Percentiles rank a stretch among this genome's conserved stretches.
These are phyloP conservation scores for Eupsilia transversa DNA, from an alignment of 2,888 invertebrate genomes.

Conservation along the genomic window DNA sequence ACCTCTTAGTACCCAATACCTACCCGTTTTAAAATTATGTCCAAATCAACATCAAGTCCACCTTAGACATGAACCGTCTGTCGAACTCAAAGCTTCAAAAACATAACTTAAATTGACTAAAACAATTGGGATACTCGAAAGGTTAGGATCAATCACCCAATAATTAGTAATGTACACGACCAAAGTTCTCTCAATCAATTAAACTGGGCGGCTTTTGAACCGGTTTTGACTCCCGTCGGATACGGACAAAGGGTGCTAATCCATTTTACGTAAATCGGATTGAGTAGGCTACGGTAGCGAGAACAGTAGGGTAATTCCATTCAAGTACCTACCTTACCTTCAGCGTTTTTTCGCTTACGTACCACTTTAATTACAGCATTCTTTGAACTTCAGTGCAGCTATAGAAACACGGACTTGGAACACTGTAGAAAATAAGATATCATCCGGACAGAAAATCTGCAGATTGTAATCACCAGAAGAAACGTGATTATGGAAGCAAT, in stretches of 20 bases:
- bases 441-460: not conserved
- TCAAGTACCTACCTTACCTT: not conserved
- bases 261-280: slow-evolving; percentile 48
- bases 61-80: not conserved
- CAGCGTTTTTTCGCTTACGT: not conserved
- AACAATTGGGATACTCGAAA: not conserved
- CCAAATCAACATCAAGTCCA: not conserved
- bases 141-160: slow-evolving; percentile 21
- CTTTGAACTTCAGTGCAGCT: too few species aligned
- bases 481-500: not conserved
- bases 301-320: slow-evolving; percentile 3
- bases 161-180: slow-evolving; percentile 50
- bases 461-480: not conserved
- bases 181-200: slow-evolving; percentile 61
- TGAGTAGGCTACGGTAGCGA: slow-evolving; percentile 11
- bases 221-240: slow-evolving; percentile 36
- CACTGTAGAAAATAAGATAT: not conserved
- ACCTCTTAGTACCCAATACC: not conserved
- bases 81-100: slow-evolving; percentile 5
- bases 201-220: slow-evolving; percentile 41
- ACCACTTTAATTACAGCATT: not conserved
- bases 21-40: not conserved
- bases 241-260: slow-evolving; percentile 54
- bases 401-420: not conserved
- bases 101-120: not conserved